Base-by-base conservation (phyloP, 2,888 invertebrate genomes). In the Eupithecia subumbrata region DNA sequence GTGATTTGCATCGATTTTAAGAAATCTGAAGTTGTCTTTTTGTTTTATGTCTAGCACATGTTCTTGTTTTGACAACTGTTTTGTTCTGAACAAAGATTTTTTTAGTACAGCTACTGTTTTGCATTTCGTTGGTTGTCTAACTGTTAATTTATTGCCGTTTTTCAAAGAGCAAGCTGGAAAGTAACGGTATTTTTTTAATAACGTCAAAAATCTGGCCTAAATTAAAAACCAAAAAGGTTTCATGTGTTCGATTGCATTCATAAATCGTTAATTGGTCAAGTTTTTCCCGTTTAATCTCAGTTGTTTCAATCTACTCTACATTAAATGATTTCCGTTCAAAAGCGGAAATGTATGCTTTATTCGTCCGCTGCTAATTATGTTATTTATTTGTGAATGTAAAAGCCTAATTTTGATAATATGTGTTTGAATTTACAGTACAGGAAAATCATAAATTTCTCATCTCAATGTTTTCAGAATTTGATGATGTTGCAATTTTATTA, bases 21-120 rank as follows among this genome's bases (percentile, higher is more conserved):
- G 81, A 85, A 82, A 81, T 82, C 76, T n/a, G 63, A 9, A 70
- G 56, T 30, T 79, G 64, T 81, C 84, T 82, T 76, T 80, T 78
- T 77, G 80, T 84, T 84, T 84, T 84, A 83, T 80, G 80, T 81
- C 79, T 84, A 82, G 83, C 91, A 91, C 87, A 88, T 90, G 90
- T 89, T 90, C 86, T 87, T 90, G 89, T 89, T 90, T 87, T 87
- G 87, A 86, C 88, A 89, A 81, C 85, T 85, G 84, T 84, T 86
- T 86, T 87, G 83, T 85, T 84, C 83, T 45, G 84, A 84, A 88
- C 85, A 87, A 87, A 79, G 80, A 79, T 77, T 75, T 82, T 86
- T 89, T 87, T 85, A 81, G 69, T 68, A 75, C 2, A 72, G 78
- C 80, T 80, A 79, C 80, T 80, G 80, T 79, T 79, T 75, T 72